Percentiles rank a stretch among this genome's conserved stretches.
Evolutionary conservation across 2,113 vertebrate species (phyloP).

Genomic region (Tinamus guttatus): DNA sequence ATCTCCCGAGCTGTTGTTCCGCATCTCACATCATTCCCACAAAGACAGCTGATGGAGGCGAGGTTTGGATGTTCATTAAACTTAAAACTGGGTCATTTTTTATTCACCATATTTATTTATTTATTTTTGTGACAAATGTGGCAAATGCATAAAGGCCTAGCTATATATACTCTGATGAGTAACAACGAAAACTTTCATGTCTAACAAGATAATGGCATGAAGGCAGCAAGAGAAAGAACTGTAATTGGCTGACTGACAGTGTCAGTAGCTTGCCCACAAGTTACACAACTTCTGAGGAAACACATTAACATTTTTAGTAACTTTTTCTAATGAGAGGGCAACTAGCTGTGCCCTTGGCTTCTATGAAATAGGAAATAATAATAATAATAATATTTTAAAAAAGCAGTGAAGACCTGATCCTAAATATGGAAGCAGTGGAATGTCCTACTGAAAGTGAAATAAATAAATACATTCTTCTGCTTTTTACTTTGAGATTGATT

Average conservation of each 20-base stretch:
- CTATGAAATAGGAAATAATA: background rate
- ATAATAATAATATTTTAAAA: background rate
- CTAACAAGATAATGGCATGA: background rate
- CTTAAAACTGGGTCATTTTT: background rate
- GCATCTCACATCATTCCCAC: background rate
- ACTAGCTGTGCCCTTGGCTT: background rate
- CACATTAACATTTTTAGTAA: background rate
- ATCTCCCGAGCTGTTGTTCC: background rate
- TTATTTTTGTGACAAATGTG: background rate
- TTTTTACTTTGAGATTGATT: background rate
- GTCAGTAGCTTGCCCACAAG: background rate
- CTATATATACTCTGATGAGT: fast-evolving
- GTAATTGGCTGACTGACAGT: background rate
- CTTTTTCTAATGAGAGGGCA: background rate
- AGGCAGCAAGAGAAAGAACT: background rate
- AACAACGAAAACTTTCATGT: background rate
- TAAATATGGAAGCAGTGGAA: background rate
- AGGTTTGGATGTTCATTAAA: background rate
- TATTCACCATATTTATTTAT: background rate
- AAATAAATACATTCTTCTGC: background rate
- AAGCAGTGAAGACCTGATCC: background rate
- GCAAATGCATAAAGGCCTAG: background rate
- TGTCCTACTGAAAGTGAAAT: background rate
- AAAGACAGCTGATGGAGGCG: background rate
- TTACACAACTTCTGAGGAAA: background rate